phyloP scores from a whole-genome alignment of 2,797 vertebrate species.

The Rhabdophis nuchalis region DNA sequence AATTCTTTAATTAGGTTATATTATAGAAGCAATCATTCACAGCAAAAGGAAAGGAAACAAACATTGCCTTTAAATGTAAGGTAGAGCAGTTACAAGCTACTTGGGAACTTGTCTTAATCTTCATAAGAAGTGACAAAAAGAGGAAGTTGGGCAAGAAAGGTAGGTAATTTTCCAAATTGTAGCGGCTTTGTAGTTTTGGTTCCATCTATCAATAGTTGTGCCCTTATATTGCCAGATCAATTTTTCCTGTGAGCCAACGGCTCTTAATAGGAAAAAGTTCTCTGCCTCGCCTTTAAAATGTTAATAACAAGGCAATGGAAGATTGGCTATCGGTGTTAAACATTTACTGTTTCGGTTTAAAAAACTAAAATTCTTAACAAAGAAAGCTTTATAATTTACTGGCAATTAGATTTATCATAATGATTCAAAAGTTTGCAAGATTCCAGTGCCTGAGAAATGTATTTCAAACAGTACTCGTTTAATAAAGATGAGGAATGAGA shows the following conservation, averaged over 20 bases:
- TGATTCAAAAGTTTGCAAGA: constrained; percentile 19
- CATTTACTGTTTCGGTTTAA: constrained; percentile 53
- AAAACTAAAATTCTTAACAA: constrained; percentile 28
- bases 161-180: background rate
- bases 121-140: background rate
- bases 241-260: background rate
- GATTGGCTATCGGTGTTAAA: constrained; percentile 45
- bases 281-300: background rate
- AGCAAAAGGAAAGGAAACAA: constrained; percentile 61
- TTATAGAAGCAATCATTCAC: constrained; percentile 59
- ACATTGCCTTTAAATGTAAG: constrained; percentile 49
- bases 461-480: constrained; percentile 39
- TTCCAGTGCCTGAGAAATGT: constrained; percentile 25
- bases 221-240: background rate
- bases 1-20: constrained; percentile 67
- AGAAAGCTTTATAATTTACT: constrained; percentile 14
- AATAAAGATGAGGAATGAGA: constrained; percentile 22
- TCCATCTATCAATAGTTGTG: background rate
- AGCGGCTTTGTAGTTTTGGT: background rate
- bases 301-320: background rate
- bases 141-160: background rate
- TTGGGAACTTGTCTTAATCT: background rate
- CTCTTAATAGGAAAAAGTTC: background rate
- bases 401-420: constrained; percentile 7
- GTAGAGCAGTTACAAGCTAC: background rate